A percentile compares a stretch with the other conserved stretches of the same genome.
Conservation (phyloP, 2,888 invertebrate species). For the Drepanosiphum platanoidis region DNA sequence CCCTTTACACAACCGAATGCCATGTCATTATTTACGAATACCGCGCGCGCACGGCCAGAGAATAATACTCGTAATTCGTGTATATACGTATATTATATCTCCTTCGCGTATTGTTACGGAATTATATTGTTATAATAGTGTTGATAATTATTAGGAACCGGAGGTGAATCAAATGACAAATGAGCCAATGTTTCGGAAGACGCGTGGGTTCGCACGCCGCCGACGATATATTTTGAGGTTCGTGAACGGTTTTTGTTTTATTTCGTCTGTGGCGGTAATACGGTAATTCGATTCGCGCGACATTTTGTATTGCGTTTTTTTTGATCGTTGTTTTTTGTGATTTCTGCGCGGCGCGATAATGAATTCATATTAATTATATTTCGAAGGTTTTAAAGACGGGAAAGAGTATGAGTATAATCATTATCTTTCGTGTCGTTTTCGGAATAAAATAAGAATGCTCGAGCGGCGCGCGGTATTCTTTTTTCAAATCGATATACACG, state of each 20-base stretch:
- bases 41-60: neutral
- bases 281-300: neutral
- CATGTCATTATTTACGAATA: slow-evolving; percentile 31
- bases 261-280: neutral
- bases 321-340: neutral
- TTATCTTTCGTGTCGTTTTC: too few species aligned
- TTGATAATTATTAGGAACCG: slow-evolving; percentile 42
- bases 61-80: too few species aligned
- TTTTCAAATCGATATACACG: neutral
- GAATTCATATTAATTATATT: too few species aligned
- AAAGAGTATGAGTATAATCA: too few species aligned
- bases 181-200: slow-evolving; percentile 23
- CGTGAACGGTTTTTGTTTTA: too few species aligned
- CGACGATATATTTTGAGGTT: too few species aligned
- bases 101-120: slow-evolving; percentile 22
- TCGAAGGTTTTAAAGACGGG: too few species aligned
- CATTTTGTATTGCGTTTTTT: too few species aligned
- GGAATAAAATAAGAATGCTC: too few species aligned
- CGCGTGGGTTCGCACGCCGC: too few species aligned
- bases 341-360: neutral
- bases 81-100: neutral
- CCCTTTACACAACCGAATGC: neutral
- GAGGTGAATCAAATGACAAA: slow-evolving; percentile 42
- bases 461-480: too few species aligned
- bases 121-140: slow-evolving; percentile 45